These are phyloP conservation scores for Athalia rosae DNA, from an alignment of 2,888 invertebrate genomes.

Conservation along the genomic window DNA sequence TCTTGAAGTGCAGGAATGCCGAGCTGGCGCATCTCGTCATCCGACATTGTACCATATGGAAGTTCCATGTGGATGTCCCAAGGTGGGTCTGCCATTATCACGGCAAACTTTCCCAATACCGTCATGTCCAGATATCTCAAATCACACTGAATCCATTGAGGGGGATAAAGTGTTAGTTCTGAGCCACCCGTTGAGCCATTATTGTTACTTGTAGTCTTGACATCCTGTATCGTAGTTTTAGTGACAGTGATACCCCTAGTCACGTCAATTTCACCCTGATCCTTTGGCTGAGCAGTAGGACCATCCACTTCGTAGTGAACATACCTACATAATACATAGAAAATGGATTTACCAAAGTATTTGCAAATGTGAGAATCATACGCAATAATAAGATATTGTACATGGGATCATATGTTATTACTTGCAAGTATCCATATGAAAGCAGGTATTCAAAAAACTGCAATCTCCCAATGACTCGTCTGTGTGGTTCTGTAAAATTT, in stretches of 20 bases:
- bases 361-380: too few species aligned
- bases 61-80: constrained; percentile 99
- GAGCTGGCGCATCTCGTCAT: constrained; percentile 97
- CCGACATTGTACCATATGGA: constrained; percentile 98
- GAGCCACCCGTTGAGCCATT: constrained; percentile 72
- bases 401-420: constrained; percentile 63
- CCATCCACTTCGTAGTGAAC: constrained; percentile 98
- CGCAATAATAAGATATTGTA: too few species aligned
- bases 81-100: constrained; percentile 99
- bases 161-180: constrained; percentile 83
- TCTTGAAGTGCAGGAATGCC: constrained; percentile 96
- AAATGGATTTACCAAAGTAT: neutral
- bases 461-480: constrained; percentile 97
- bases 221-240: constrained; percentile 9
- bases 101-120: constrained; percentile 95
- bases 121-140: constrained; percentile 93
- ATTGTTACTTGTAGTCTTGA: constrained; percentile 46
- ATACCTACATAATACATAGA: constrained; percentile 78
- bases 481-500: constrained; percentile 96
- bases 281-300: constrained; percentile 75
- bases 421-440: constrained; percentile 99
- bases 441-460: constrained; percentile 98
- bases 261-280: constrained; percentile 63
- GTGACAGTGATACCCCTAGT: constrained; percentile 53
- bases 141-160: constrained; percentile 99